Percentiles rank a stretch among this genome's conserved stretches.
These are phyloP conservation scores for Pseudopleuronectes americanus DNA, from an alignment of 2,797 vertebrate genomes.

Conservation along the genomic window DNA sequence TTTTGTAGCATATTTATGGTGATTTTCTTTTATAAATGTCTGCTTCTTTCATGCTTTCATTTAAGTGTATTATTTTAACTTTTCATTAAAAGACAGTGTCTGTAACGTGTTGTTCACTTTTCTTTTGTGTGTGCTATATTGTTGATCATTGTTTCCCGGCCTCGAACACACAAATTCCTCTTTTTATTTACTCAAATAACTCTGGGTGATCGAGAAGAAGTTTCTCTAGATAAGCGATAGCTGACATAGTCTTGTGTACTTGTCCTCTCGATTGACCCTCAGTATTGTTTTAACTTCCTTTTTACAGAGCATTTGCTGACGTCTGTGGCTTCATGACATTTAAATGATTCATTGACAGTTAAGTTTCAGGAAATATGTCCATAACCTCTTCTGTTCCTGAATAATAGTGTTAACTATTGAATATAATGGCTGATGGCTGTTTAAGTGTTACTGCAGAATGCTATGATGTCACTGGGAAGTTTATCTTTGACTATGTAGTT, in stretches of 20 bases:
- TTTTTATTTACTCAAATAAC: neutral
- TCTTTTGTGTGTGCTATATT: constrained; percentile 1
- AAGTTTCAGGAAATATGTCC: too few species aligned
- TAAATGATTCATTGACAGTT: too few species aligned
- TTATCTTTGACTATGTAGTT: too few species aligned
- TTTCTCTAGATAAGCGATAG: neutral
- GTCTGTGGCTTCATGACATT: too few species aligned
- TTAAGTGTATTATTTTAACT: constrained; percentile 82
- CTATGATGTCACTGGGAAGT: too few species aligned
- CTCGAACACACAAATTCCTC: neutral
- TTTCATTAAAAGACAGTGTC: constrained; percentile 79
- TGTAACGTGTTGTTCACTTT: constrained; percentile 34
- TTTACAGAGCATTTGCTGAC: neutral
- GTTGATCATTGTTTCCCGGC: too few species aligned
- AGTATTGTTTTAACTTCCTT: neutral
- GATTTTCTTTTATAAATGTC: constrained; percentile 68
- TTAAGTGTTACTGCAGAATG: too few species aligned
- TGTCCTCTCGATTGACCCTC: neutral
- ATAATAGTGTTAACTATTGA: neutral
- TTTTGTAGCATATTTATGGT: constrained; percentile 82
- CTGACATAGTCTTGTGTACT: too few species aligned
- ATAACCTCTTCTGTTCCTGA: too few species aligned
- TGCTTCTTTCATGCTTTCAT: constrained; percentile 81
- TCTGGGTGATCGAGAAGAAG: neutral
- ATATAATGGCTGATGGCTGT: too few species aligned